Base-by-base conservation (phyloP, 2,113 vertebrate species). In the Abramis brama region DNA sequence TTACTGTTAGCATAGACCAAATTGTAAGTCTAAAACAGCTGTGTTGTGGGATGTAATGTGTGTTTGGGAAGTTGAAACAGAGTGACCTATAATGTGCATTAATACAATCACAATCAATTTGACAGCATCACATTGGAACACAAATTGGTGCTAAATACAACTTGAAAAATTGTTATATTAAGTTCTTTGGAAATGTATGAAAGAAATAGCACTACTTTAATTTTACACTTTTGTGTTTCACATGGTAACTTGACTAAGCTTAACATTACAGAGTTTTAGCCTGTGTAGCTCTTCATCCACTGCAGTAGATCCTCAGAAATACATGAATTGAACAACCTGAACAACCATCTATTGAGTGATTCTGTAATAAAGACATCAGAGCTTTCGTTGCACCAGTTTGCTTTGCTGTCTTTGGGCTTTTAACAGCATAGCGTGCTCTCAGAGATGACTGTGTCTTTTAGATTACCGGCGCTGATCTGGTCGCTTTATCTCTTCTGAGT, bases 401-500 rank as follows among this genome's bases (percentile, higher is more conserved):
- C 47, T 36, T 59, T 39, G 64, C 77, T 1, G 62, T 59, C 13
- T 75, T 39, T 52, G 10, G 27, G 45, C 47, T 59, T 87, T 76
- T 62, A 71, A 73, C 39, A 13, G 64, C 33, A 25, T 62, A 86
- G 39, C 76, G 27, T 71, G 75, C 79, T 81, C 23, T n/a, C n/a
- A 47, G 62, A 68, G 62, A 84, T 84, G 71, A 75, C 81, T 12
- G 60, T 82, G 84, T 80, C 75, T 84, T 85, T 85, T 74, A 82
- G 85, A 86, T 88, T 88, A 89, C 77, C 39, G 36, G 62, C 47
- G 71, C 85, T 84, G 88, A 89, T 86, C 88, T 84, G 84, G 70
- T 85, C 33, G 70, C 60, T 73, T 86, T 74, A 83, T 87, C 83
- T 82, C 79, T 50, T 30, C 77, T 74, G 64, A 80, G 83, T 70